Evolutionary conservation across 2,797 vertebrate genomes (phyloP).

Genomic region (Mus spretus): DNA sequence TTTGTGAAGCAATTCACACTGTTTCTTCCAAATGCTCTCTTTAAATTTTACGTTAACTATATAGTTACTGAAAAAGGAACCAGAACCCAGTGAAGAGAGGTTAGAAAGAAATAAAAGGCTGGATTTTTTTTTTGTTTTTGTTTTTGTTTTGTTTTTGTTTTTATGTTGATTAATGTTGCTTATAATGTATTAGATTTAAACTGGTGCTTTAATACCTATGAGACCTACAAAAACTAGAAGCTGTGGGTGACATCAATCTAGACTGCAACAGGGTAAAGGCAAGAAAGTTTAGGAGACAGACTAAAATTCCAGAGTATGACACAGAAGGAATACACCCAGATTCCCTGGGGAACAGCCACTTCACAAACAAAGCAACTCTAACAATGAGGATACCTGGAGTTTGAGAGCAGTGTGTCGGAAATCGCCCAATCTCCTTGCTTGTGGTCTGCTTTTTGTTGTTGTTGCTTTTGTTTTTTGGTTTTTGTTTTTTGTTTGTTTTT

Average conservation of each 20-base stretch:
- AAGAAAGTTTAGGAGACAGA: neutral
- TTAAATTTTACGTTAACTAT: neutral
- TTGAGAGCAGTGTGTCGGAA: neutral
- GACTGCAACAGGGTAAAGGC: neutral
- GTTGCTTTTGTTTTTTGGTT: too few species aligned
- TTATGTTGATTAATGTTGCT: neutral
- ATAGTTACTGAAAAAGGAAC: neutral
- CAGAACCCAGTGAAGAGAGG: neutral
- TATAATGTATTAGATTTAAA: neutral
- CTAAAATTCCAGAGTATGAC: neutral
- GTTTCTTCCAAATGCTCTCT: neutral
- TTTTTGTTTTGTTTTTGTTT: neutral
- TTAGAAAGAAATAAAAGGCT: neutral
- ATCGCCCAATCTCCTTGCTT: too few species aligned
- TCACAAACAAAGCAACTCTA: neutral
- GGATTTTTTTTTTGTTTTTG: neutral
- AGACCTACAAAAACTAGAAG: neutral
- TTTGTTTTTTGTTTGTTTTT: too few species aligned
- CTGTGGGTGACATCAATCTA: neutral
- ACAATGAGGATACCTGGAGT: neutral
- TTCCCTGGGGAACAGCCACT: neutral
- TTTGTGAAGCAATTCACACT: slow-evolving; percentile 29
- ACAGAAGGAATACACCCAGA: neutral
- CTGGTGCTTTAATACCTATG: neutral
- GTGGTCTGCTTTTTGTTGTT: too few species aligned